A percentile compares a stretch with the other conserved stretches of the same genome.
phyloP scores from a whole-genome alignment of 2,113 vertebrate genomes.

The Anser cygnoides region DNA sequence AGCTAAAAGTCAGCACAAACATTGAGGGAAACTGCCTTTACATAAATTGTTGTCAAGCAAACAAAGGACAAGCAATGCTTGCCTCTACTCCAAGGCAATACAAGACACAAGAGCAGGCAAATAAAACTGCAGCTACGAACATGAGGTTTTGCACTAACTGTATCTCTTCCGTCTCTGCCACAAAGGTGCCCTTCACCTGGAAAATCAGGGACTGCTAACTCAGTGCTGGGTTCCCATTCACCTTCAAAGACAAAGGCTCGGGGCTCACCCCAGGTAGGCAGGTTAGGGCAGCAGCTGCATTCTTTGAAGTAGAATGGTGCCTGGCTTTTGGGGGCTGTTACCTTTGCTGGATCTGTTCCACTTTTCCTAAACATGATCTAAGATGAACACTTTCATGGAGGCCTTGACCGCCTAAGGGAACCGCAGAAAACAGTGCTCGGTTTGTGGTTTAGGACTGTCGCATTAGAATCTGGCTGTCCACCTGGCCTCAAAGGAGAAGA shows the following conservation, averaged over 20 bases:
- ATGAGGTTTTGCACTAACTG: background rate
- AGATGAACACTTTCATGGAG: background rate
- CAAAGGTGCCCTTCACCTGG: background rate
- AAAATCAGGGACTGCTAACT: background rate
- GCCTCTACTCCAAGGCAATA: background rate
- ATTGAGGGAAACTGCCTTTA: background rate
- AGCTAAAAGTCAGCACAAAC: slow-evolving; percentile 15
- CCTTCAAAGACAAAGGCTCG: background rate
- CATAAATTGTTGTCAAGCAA: slow-evolving; percentile 41
- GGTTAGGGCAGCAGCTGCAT: background rate
- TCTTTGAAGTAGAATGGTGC: background rate
- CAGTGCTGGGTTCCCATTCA: background rate
- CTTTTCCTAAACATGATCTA: accelerated
- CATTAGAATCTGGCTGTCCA: background rate
- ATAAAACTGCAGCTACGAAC: background rate
- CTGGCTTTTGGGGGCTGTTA: background rate
- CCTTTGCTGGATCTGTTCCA: background rate
- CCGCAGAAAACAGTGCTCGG: background rate
- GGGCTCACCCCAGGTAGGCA: background rate
- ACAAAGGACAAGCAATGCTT: background rate
- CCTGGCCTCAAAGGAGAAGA: background rate
- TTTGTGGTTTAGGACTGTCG: background rate
- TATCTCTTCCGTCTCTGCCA: background rate
- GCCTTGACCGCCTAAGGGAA: background rate
- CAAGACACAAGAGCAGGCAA: background rate